Conservation (phyloP, 2,113 vertebrate species). For the Andinoacara biseriatus region DNA sequence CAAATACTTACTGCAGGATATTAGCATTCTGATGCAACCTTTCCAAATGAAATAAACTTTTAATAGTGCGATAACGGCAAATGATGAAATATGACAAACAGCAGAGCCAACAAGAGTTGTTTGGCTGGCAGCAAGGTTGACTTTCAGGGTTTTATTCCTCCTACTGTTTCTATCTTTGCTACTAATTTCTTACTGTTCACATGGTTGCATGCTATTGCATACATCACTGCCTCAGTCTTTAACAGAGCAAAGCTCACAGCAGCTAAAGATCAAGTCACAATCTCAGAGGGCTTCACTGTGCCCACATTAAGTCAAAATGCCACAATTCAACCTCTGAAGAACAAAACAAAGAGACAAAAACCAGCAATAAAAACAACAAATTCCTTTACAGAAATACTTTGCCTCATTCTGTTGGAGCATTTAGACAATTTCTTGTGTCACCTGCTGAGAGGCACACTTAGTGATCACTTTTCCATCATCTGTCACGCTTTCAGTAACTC, state of each 20-base stretch:
- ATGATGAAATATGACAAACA: conserved; percentile 3
- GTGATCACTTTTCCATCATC: no score
- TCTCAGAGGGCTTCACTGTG: neutral
- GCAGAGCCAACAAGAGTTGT: neutral
- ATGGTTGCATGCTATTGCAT: conserved; percentile 19
- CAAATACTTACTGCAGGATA: neutral
- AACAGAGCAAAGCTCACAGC: neutral
- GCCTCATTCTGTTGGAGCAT: no score
- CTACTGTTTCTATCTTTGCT: neutral
- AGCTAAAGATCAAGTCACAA: neutral
- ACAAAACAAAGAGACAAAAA: neutral
- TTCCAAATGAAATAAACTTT: neutral
- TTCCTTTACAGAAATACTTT: neutral
- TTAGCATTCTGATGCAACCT: conserved; percentile 13
- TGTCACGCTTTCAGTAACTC: no score
- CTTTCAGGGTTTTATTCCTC: conserved; percentile 22
- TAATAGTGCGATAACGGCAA: neutral
- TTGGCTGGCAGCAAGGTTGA: neutral
- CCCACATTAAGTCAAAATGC: neutral
- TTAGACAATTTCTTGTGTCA: no score
- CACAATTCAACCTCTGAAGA: conserved; percentile 3
- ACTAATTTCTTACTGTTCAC: neutral
- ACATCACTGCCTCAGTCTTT: neutral
- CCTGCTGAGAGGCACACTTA: no score
- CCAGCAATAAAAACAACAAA: neutral